phyloP scores from a whole-genome alignment of 2,797 vertebrate genomes.

The Melanotaenia maccullochi region DNA sequence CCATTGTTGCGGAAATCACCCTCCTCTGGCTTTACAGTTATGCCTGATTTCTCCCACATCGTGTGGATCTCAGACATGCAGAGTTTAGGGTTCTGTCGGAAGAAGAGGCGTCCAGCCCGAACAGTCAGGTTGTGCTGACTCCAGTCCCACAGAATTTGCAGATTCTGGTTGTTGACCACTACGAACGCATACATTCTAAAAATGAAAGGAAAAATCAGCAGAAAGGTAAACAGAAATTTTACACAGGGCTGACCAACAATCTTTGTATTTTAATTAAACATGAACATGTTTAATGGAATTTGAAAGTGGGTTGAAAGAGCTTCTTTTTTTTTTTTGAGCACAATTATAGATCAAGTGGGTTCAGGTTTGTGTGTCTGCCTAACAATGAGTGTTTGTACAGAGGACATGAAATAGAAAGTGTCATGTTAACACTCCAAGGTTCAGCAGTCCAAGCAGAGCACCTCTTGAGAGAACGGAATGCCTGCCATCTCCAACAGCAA shows the following conservation, averaged over 20 bases:
- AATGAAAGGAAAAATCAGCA: slow-evolving; percentile 4
- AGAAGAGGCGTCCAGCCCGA: slow-evolving; percentile 91
- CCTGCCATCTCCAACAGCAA: slow-evolving; percentile 71
- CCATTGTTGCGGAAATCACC: slow-evolving; percentile 96
- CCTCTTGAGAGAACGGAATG: slow-evolving; percentile 73
- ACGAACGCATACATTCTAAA: slow-evolving; percentile 93
- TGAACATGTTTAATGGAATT: background rate
- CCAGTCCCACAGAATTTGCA: slow-evolving; percentile 98
- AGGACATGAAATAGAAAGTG: slow-evolving; percentile 41
- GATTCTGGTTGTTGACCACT: slow-evolving; percentile 94
- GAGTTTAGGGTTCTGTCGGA: slow-evolving; percentile 94
- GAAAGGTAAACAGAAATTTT: slow-evolving; percentile 19
- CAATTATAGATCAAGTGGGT: slow-evolving; percentile 7
- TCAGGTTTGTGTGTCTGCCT: slow-evolving; percentile 24
- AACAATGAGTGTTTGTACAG: slow-evolving; percentile 30
- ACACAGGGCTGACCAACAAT: background rate
- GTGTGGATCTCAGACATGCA: slow-evolving; percentile 94
- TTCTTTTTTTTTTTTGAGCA: slow-evolving; percentile 29
- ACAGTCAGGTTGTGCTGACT: slow-evolving; percentile 95
- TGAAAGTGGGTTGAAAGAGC: slow-evolving; percentile 6
- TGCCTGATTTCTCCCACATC: slow-evolving; percentile 93
- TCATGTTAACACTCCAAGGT: slow-evolving; percentile 25
- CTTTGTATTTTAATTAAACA: background rate
- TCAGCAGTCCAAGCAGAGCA: slow-evolving; percentile 45
- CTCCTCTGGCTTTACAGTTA: slow-evolving; percentile 86